phyloP scores from a whole-genome alignment of 2,797 vertebrate genomes.

The Anomalospiza imberbis region DNA sequence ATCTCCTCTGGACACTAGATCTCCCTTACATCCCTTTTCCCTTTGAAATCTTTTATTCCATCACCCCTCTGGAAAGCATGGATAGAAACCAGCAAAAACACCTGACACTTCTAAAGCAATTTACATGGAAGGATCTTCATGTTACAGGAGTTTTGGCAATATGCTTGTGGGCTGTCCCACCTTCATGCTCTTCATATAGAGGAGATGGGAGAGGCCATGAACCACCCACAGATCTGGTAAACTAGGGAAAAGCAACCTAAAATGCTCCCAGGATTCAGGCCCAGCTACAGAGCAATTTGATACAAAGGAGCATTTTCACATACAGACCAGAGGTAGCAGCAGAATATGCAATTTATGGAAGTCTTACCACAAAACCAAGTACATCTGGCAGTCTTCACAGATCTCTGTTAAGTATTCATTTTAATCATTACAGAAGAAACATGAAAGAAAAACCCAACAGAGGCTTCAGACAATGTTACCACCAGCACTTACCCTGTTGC shows the following conservation, averaged over 20 bases:
- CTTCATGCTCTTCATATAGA: not conserved
- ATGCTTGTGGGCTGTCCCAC: not conserved
- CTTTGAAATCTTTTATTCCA: not conserved
- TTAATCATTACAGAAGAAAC: not conserved
- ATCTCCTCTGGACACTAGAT: not conserved
- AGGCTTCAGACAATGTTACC: not conserved
- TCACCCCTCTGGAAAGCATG: not conserved
- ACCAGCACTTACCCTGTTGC: constrained; percentile 83
- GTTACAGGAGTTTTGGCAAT: not conserved
- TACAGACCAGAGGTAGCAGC: not conserved
- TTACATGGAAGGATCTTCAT: not conserved
- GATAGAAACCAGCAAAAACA: not conserved
- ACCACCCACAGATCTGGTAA: not conserved
- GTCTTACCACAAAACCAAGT: not conserved
- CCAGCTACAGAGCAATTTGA: not conserved
- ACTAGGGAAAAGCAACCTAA: not conserved
- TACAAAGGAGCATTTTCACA: not conserved
- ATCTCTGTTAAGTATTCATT: not conserved
- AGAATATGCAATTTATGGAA: not conserved
- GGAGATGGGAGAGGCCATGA: not conserved
- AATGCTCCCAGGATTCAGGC: not conserved
- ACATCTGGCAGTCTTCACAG: not conserved
- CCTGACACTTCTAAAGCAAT: not conserved
- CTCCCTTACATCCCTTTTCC: not conserved
- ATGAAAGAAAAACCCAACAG: not conserved